Conservation (phyloP, 2,888 invertebrate genomes). For the Caenorhabditis macrosperma region DNA sequence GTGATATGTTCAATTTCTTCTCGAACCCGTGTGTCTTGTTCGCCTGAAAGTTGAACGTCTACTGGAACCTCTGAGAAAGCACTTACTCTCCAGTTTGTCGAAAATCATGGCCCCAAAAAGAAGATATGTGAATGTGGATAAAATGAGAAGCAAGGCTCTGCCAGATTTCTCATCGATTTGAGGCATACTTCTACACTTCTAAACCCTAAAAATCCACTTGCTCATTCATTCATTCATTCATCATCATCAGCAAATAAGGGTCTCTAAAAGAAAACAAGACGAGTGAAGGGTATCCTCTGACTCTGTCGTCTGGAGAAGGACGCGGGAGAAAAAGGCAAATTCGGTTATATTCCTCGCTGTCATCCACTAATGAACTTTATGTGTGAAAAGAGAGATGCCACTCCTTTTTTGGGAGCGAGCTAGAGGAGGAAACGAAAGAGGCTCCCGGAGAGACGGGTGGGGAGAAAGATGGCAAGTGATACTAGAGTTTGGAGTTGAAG, state of each 20-base stretch:
- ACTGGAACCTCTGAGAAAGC: background rate
- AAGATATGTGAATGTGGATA: conserved; percentile 98
- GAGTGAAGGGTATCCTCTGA: background rate
- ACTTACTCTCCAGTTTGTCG: conserved; percentile 84
- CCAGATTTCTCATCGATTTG: conserved; percentile 82
- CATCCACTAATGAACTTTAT: conserved; percentile 54
- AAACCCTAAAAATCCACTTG: background rate
- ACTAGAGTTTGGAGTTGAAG: conserved; percentile 43
- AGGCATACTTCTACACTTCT: conserved; percentile 17
- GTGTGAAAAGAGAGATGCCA: conserved; percentile 41
- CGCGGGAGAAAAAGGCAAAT: conserved; percentile 41
- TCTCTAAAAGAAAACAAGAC: conserved; percentile 2
- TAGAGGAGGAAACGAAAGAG: background rate
- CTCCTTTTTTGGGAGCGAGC: conserved; percentile 30
- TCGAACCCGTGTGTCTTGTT: conserved; percentile 37
- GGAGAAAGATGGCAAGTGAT: conserved; percentile 22
- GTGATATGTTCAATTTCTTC: conserved; percentile 75
- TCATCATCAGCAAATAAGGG: no score
- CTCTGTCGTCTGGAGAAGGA: background rate
- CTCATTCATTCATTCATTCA: no score
- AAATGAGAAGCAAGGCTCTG: conserved; percentile 94
- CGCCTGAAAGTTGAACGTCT: conserved; percentile 20
- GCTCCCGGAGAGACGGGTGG: no score
- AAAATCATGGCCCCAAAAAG: conserved; percentile 98
- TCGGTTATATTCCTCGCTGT: conserved; percentile 48